Evolutionary conservation across 92 coral and sea anemone species (phyloP).

Genomic region (Scolanthus callimorphus): DNA sequence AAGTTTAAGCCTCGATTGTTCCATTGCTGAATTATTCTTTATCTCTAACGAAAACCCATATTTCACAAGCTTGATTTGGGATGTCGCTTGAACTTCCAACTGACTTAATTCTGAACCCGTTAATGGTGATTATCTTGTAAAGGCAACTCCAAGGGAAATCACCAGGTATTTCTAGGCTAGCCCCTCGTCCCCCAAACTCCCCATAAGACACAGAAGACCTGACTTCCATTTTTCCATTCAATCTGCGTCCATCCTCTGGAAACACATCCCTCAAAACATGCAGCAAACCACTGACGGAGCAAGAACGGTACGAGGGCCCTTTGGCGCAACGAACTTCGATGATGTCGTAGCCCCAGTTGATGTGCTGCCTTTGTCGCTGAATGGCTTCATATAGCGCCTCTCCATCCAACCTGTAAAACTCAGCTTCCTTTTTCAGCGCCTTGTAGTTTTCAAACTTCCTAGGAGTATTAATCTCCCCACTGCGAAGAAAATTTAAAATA

Average conservation of each 20-base stretch:
- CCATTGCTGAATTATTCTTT: too few relatives aligned
- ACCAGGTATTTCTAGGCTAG: constrained; percentile 13
- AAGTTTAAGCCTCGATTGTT: too few relatives aligned
- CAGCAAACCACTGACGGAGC: constrained; percentile 20
- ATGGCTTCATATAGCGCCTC: not conserved
- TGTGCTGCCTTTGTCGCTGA: constrained; percentile 4
- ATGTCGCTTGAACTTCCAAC: constrained; percentile 28
- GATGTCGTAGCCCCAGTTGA: constrained; percentile 7
- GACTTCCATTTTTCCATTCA: constrained; percentile 22
- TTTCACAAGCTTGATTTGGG: constrained; percentile 35
- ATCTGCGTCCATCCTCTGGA: constrained; percentile 20
- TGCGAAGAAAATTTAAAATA: constrained; percentile 23
- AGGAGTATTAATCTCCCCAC: constrained; percentile 9
- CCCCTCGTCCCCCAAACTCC: constrained; percentile 20
- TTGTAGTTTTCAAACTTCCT: not conserved
- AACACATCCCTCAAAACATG: constrained; percentile 18
- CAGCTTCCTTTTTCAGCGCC: not conserved
- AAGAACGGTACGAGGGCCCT: constrained; percentile 19
- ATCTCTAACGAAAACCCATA: constrained; percentile 26
- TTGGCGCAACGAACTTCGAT: constrained; percentile 24
- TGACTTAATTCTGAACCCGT: constrained; percentile 18
- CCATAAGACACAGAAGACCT: constrained; percentile 12
- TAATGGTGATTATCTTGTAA: constrained; percentile 9
- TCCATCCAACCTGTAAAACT: not conserved
- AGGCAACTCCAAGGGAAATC: constrained; percentile 30